A percentile compares a stretch with the other conserved stretches of the same genome.
Conservation (phyloP, 2,888 invertebrate species). For the Teleiodes luculella region DNA sequence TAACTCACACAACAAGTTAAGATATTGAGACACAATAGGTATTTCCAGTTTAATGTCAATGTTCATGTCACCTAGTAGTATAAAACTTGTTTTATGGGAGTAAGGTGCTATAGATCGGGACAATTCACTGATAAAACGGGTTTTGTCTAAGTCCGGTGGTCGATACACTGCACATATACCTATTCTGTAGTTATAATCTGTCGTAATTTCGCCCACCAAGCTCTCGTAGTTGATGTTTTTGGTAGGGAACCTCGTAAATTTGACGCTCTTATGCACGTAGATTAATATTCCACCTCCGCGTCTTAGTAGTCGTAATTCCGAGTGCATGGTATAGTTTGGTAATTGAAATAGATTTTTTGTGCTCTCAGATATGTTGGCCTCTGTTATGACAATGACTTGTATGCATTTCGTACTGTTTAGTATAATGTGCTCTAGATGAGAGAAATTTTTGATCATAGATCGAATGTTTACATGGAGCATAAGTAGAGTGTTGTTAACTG, state of each 20-base stretch:
- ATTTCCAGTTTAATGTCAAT: background rate
- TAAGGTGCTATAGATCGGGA: background rate
- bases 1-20: background rate
- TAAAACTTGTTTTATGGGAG: background rate
- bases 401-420: too few species aligned
- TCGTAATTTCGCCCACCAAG: background rate
- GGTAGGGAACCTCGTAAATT: background rate
- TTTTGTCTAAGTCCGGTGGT: background rate
- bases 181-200: background rate
- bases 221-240: background rate
- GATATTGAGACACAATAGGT: background rate
- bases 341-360: too few species aligned
- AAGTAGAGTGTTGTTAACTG: too few species aligned
- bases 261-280: background rate
- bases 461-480: too few species aligned
- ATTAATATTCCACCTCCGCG: background rate
- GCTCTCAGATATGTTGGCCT: too few species aligned
- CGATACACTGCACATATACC: background rate
- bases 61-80: constrained; percentile 1
- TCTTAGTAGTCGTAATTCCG: background rate
- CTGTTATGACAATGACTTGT: too few species aligned
- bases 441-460: too few species aligned
- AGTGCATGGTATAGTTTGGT: background rate
- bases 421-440: too few species aligned
- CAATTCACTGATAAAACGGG: background rate